Base-by-base conservation (phyloP, 2,797 vertebrate genomes). In the Vespertilio murinus region DNA sequence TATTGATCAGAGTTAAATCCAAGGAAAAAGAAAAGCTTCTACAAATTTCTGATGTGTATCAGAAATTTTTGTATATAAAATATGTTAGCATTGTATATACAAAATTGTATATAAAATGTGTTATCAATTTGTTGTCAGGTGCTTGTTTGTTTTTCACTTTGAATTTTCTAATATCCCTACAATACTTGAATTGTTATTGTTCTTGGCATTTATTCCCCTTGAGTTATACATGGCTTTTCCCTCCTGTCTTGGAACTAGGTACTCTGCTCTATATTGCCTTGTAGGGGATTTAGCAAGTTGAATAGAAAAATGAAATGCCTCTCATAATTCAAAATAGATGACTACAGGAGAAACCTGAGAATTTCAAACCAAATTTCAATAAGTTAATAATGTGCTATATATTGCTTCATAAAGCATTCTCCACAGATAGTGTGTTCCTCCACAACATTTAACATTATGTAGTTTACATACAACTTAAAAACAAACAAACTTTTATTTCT, bases 381-480 rank as follows among this genome's bases (percentile, higher is more conserved):
- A 73, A 71, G 65, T 90, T 86, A 81, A 52, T 84, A 54, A 82
- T 45, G 74, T 20, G 18, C 49, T 74, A 86, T 23, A 20, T 67
- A 74, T 78, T 88, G 28, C 20, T 90, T 92, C 61, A 22, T 38
- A 73, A 47, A 69, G 49, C 23, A 82, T 69, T 93, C 61, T 78
- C 25, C 64, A 20, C 38, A 42, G 70, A 25, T 65, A 84, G 35
- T 77, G 56, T 25, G 28, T 83, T 94, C 49, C 64, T 73, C 22
- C 8, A 82, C 18, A 67, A 61, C 73, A 52, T 69, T 91, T 85
- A 86, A 64, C 52, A 65, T 80, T 54, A 90, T 82, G 92, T 80
- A 61, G 85, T 94, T 93, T 85, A 83, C n/a, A 13, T 45, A 71
- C 33, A 59, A 69, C 45, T 94, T 86, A 16, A 30, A 61, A 30